These are phyloP conservation scores for Cephalotes varians DNA, from an alignment of 2,888 invertebrate genomes.

Conservation along the genomic window DNA sequence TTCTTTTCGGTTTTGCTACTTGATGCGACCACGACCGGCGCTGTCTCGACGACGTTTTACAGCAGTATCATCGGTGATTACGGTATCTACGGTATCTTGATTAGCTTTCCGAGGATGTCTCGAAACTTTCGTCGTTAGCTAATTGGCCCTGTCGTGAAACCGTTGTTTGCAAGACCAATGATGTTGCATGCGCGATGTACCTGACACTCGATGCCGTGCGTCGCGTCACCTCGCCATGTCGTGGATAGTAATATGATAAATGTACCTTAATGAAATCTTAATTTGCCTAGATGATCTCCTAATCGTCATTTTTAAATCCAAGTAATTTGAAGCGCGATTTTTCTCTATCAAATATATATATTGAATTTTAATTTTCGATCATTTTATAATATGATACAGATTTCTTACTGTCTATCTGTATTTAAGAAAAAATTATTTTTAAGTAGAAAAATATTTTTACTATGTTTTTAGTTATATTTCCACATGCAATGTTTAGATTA, in stretches of 20 bases:
- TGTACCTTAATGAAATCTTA: constrained; percentile 72
- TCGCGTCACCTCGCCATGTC: constrained; percentile 55
- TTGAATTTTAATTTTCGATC: background rate
- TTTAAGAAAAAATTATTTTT: no score
- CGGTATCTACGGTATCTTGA: constrained; percentile 79
- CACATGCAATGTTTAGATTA: background rate
- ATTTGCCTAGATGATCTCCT: constrained; percentile 61
- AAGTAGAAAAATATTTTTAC: background rate
- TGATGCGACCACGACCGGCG: background rate
- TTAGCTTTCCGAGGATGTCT: constrained; percentile 79
- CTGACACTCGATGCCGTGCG: constrained; percentile 67
- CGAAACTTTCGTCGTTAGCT: constrained; percentile 82
- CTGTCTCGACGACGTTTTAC: constrained; percentile 58
- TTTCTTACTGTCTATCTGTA: background rate
- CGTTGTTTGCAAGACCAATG: constrained; percentile 75
- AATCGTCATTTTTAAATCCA: constrained; percentile 50
- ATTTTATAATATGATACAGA: background rate
- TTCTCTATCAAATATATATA: background rate
- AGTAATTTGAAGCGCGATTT: constrained; percentile 2
- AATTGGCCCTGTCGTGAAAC: constrained; percentile 79
- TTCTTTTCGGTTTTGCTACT: constrained; percentile 55
- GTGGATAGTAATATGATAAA: constrained; percentile 49
- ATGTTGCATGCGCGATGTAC: constrained; percentile 73
- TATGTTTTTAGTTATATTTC: background rate
- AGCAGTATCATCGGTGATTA: constrained; percentile 78